These are phyloP conservation scores for Lacanobia wlatinum DNA, from an alignment of 2,888 invertebrate genomes.

Conservation along the genomic window DNA sequence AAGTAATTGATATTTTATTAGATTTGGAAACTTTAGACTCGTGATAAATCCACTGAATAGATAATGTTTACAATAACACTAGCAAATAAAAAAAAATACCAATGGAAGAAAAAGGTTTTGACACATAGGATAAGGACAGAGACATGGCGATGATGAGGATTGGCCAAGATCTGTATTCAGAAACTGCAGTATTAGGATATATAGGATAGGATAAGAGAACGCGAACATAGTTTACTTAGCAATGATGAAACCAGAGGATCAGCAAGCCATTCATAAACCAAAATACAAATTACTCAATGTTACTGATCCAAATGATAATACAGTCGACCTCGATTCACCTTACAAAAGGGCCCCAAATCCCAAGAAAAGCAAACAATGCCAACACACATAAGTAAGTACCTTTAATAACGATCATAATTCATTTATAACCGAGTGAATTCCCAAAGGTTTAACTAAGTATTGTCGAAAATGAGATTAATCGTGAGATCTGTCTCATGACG, in stretches of 20 bases:
- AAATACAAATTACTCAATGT: neutral
- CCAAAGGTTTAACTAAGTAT: slow-evolving; percentile 48
- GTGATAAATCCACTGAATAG: neutral
- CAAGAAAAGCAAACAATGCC: slow-evolving; percentile 44
- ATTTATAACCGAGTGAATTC: slow-evolving; percentile 48
- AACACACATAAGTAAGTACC: neutral
- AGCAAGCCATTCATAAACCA: slow-evolving; percentile 2
- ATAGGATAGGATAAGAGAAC: no score
- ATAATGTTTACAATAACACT: neutral
- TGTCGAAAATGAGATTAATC: slow-evolving; percentile 49
- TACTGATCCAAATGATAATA: slow-evolving; percentile 12
- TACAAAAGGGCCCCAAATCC: slow-evolving; percentile 35
- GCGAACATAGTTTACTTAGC: no score
- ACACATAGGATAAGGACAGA: neutral
- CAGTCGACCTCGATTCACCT: slow-evolving; percentile 21
- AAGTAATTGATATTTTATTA: slow-evolving; percentile 8
- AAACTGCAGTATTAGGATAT: no score
- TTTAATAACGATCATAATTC: slow-evolving; percentile 37
- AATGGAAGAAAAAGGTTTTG: neutral
- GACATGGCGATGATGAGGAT: no score
- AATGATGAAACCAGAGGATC: no score
- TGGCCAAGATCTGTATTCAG: no score
- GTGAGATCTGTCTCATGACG: slow-evolving; percentile 50
- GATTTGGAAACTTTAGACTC: neutral
- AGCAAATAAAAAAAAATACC: neutral